These are phyloP conservation scores for Planococcus citri DNA, from an alignment of 1,140 invertebrate genomes.

Conservation along the genomic window DNA sequence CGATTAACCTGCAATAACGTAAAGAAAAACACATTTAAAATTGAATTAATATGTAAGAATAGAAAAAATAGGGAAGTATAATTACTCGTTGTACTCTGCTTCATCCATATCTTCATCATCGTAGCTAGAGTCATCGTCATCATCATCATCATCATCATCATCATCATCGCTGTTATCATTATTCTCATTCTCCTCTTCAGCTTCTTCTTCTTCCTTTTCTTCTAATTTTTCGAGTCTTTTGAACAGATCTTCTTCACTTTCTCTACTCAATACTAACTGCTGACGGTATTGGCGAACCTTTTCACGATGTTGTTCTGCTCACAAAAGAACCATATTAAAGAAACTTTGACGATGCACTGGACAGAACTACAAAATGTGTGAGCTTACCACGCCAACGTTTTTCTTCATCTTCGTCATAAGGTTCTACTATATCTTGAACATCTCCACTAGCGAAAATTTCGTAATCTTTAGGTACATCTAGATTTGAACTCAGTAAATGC, in stretches of 20 bases:
- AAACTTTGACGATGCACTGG: too few species aligned
- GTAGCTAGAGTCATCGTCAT: background rate
- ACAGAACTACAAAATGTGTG: slow-evolving; percentile 22
- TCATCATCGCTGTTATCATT: background rate
- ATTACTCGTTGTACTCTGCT: background rate
- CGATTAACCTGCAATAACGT: background rate
- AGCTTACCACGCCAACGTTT: slow-evolving; percentile 40
- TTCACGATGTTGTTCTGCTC: slow-evolving; percentile 38
- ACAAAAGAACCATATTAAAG: slow-evolving; percentile 29
- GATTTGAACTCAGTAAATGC: slow-evolving; percentile 36
- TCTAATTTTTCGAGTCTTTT: slow-evolving; percentile 41
- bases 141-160: too few species aligned
- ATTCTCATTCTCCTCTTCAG: background rate
- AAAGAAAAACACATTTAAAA: too few species aligned
- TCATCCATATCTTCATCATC: background rate
- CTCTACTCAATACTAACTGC: slow-evolving; percentile 34
- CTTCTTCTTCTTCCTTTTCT: slow-evolving; percentile 40
- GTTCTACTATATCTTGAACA: slow-evolving; percentile 40
- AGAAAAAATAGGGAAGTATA: background rate
- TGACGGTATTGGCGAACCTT: slow-evolving; percentile 38
- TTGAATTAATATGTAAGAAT: background rate
- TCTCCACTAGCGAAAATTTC: slow-evolving; percentile 34
- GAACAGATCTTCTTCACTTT: slow-evolving; percentile 38
- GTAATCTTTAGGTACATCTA: slow-evolving; percentile 33
- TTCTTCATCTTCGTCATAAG: slow-evolving; percentile 42